Evolutionary conservation across 2,888 invertebrate genomes (phyloP), one percentile per base, ranked within the genome.

Genomic region (Nineta flava): DNA sequence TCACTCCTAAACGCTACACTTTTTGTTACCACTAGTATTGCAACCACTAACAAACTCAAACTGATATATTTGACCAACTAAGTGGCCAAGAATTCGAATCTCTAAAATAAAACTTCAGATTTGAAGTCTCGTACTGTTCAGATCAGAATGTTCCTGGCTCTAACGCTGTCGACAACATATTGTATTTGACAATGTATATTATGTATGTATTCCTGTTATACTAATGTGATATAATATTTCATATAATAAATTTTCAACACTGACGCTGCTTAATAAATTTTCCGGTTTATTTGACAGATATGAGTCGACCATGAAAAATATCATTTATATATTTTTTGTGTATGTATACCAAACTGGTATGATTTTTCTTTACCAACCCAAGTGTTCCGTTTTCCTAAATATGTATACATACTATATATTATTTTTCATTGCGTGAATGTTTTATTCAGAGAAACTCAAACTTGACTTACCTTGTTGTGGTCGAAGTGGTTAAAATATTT

Each of bases 231-330:
- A 38, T 15, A 38, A 46, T 46, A 46, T 46, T 32, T 46, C 34
- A 46, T 46, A 26, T 46, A 46, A 46, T 46, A 46, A 46, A 46
- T 46, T 46, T 48, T 15, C 41, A n/a, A 40, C 32, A 26, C 48
- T 41, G 41, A 26, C 48, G 21, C 48, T 21, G 41, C 41, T 48
- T 32, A 48, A 48, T 48, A 48, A 48, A 48, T 48, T 48, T 48
- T 26, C 41, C 48, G 15, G 13, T 48, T 48, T 48, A 48, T 48
- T 48, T 48, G 48, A 48, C 48, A 48, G 48, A 48, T 48, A 48
- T 48, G 48, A 48, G 48, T 48, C 41, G 38, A 40, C 48, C 15
- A 41, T 48, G 48, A 48, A 48, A 48, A 48, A 48, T 48, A 48
- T 48, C 38, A 38, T 32, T 9, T 6, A 38, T 12, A 38, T 38